Evolutionary conservation across 2,797 vertebrate genomes (phyloP).

Genomic region (Gouania willdenowi): DNA sequence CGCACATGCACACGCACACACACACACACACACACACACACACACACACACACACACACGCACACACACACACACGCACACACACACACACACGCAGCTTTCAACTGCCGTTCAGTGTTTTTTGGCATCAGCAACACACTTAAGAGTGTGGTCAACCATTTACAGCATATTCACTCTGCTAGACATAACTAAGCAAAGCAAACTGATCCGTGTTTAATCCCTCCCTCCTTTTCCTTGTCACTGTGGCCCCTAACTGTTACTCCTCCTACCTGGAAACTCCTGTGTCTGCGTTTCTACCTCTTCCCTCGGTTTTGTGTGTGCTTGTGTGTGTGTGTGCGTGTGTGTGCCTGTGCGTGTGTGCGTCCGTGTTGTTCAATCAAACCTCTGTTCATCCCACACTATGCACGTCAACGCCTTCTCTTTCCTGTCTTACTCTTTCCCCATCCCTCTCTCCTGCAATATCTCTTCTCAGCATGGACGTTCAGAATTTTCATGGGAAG

Average conservation of each 20-base stretch:
- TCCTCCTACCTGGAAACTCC: slow-evolving; percentile 49
- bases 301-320: slow-evolving; percentile 20
- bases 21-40: too few species aligned
- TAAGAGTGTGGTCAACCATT: slow-evolving; percentile 45
- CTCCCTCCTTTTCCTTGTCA: slow-evolving; percentile 51
- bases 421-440: slow-evolving; percentile 54
- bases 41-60: not conserved
- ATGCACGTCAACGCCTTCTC: slow-evolving; percentile 56
- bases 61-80: too few species aligned
- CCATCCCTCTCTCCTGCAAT: slow-evolving; percentile 42
- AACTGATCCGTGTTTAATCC: slow-evolving; percentile 68
- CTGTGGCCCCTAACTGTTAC: slow-evolving; percentile 46
- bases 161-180: slow-evolving; percentile 48
- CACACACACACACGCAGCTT: slow-evolving; percentile 7
- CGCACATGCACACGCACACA: slow-evolving; percentile 5
- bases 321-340: slow-evolving; percentile 39
- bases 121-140: slow-evolving; percentile 36
- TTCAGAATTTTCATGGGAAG: slow-evolving; percentile 99
- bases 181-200: slow-evolving; percentile 53
- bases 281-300: slow-evolving; percentile 25
- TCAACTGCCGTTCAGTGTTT: slow-evolving; percentile 27
- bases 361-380: slow-evolving; percentile 31
- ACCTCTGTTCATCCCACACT: slow-evolving; percentile 11
- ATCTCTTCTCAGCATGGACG: slow-evolving; percentile 89
- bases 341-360: slow-evolving; percentile 38